Evolutionary conservation across 2,888 invertebrate genomes (phyloP), one percentile per base, ranked within the genome.

Genomic region (Epistrophella euchroma): DNA sequence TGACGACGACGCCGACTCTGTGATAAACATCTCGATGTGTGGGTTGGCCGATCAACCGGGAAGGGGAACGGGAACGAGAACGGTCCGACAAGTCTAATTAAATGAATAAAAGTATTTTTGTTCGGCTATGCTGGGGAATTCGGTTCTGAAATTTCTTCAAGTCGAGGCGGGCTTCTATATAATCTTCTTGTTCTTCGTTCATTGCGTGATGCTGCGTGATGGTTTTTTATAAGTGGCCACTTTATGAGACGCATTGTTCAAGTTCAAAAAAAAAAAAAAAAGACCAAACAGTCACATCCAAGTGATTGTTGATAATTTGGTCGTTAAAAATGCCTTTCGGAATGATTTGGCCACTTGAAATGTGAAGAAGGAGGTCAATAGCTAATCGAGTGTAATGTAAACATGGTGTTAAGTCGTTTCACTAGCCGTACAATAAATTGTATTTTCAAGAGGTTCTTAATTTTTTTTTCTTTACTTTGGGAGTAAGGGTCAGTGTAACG

Each of bases 41-140:
- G 85, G 85, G 85, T 32, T 71, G 76, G 55, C 70, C 76, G 56
- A 58, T 58, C 37, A 22, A 22, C 22, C 7, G 15, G 15, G 40
- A 22, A 37, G 22, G 22, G 35, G 32, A 17, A 32, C 6, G 25
- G 17, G 17, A 28, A 50, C 6, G 25, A 13, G 11, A 28, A 50
- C 43, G 15, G 72, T 68, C 84, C 60, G 86, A 86, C 86, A 86
- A 78, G 64, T 74, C 86, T 82, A 86, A 86, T 86, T 86, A 86
- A 86, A 82, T 71, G 82, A 71, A 68, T 77, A 62, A 56, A 71
- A 56, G 32, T 66, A 47, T 66, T 66, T 66, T 32, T 32, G 47
- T 47, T 17, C 60, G 40, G 11, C 64, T 68, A 40, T 62, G 62
- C 13, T 52, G 50, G 32, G 32, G 80, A 52, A 76, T 66, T 84